phyloP scores from a whole-genome alignment of 2,888 invertebrate species.

The Tiphia femorata region DNA sequence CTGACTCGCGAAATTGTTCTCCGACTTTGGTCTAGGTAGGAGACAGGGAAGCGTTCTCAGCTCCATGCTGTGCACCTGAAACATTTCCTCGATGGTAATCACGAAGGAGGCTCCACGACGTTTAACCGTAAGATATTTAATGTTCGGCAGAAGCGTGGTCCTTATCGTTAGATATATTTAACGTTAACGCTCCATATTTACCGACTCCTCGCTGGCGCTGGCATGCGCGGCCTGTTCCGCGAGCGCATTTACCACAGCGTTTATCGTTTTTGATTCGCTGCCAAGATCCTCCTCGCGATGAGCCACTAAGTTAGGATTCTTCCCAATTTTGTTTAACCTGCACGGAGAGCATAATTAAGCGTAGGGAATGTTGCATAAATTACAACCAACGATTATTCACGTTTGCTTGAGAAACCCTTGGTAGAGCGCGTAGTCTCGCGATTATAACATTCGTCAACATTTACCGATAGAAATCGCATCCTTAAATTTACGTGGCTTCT shows the following conservation, averaged over 20 bases:
- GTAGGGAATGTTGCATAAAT: constrained; percentile 66
- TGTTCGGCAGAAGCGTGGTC: background rate
- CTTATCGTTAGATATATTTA: background rate
- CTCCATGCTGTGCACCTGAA: constrained; percentile 77
- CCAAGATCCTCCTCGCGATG: constrained; percentile 81
- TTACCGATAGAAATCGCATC: background rate
- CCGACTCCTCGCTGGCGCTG: constrained; percentile 82
- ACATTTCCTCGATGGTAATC: background rate
- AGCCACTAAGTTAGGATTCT: constrained; percentile 92
- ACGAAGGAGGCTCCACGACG: background rate
- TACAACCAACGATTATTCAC: constrained; percentile 65
- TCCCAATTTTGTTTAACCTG: constrained; percentile 96
- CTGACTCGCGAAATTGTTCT: constrained; percentile 82
- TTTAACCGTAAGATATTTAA: no score
- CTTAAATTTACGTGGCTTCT: constrained; percentile 22
- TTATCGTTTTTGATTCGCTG: constrained; percentile 86
- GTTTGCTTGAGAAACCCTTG: constrained; percentile 50
- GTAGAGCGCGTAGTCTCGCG: constrained; percentile 24
- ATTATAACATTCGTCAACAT: background rate
- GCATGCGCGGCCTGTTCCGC: constrained; percentile 92
- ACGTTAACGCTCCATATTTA: constrained; percentile 64
- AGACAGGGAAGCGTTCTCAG: constrained; percentile 77
- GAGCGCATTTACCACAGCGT: constrained; percentile 92
- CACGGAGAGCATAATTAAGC: constrained; percentile 65
- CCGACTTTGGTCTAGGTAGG: constrained; percentile 85